Percentiles rank a stretch among this genome's conserved stretches.
Evolutionary conservation across 2,113 vertebrate genomes (phyloP).

Genomic region (Balaeniceps rex): DNA sequence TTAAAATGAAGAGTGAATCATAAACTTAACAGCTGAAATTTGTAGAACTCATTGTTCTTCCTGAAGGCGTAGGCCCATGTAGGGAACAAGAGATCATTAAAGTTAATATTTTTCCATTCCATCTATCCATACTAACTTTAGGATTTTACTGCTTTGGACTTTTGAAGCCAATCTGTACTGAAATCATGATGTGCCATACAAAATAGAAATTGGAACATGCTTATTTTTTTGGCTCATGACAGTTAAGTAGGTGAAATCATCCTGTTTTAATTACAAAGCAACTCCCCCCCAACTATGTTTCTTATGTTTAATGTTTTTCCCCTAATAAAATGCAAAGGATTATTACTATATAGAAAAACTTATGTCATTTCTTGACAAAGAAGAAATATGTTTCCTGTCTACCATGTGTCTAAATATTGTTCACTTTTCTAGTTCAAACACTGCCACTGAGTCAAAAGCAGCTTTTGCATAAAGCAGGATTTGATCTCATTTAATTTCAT

Average conservation of each 20-base stretch:
- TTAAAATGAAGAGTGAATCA: neutral
- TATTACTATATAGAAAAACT: neutral
- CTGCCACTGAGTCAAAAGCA: neutral
- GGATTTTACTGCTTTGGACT: neutral
- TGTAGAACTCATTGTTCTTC: neutral
- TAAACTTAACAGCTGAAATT: neutral
- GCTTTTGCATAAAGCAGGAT: neutral
- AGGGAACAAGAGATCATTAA: neutral
- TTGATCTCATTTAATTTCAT: neutral
- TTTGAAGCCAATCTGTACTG: neutral
- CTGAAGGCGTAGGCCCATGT: neutral
- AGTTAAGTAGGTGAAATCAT: slow-evolving; percentile 52
- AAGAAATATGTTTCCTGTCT: slow-evolving; percentile 11
- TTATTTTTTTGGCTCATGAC: neutral
- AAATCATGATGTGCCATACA: slow-evolving; percentile 1
- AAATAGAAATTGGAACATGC: neutral
- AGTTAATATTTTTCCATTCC: neutral
- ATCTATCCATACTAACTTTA: neutral
- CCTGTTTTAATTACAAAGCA: slow-evolving; percentile 28
- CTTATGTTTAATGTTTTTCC: neutral
- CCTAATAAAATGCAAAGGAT: neutral
- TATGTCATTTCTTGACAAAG: neutral
- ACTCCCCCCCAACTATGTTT: neutral
- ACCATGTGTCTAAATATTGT: neutral
- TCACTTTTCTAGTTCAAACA: slow-evolving; percentile 6